phyloP scores from a whole-genome alignment of 1,140 invertebrate species.

The Trichomalopsis sarcophagae region DNA sequence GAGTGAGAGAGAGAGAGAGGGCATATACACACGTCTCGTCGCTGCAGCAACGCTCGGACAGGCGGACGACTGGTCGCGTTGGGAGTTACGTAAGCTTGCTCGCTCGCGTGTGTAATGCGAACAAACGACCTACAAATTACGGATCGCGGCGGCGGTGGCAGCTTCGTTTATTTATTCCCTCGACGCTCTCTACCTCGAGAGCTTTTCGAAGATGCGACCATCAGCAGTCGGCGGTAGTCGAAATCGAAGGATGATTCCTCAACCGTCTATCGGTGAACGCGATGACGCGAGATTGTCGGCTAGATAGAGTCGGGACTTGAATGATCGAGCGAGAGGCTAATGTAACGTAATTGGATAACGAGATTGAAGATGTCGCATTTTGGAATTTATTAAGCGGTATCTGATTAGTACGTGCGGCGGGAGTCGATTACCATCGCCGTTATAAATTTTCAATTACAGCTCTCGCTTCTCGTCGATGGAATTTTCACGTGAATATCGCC shows the following conservation, averaged over 20 bases:
- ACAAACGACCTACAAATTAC: constrained; percentile 69
- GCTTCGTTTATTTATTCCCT: constrained; percentile 59
- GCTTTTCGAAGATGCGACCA: too few relatives aligned
- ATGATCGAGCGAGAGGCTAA: not conserved
- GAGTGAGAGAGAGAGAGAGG: not conserved
- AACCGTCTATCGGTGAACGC: not conserved
- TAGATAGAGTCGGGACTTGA: too few relatives aligned
- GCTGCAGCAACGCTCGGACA: not conserved
- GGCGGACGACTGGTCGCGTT: not conserved
- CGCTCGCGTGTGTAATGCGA: constrained; percentile 57
- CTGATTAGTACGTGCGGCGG: not conserved
- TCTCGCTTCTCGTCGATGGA: not conserved
- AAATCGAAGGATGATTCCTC: not conserved
- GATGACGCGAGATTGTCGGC: too few relatives aligned
- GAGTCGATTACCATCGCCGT: not conserved
- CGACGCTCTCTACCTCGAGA: not conserved
- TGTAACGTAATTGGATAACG: not conserved
- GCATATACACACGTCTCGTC: not conserved
- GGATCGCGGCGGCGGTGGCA: not conserved
- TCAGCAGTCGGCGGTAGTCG: too few relatives aligned
- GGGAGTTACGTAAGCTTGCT: constrained; percentile 61
- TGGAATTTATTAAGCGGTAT: not conserved
- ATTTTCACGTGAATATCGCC: too few relatives aligned
- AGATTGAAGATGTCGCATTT: not conserved
- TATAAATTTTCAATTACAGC: not conserved